Evolutionary conservation across 2,888 invertebrate species (phyloP).

Genomic region (Julus scandinavius): DNA sequence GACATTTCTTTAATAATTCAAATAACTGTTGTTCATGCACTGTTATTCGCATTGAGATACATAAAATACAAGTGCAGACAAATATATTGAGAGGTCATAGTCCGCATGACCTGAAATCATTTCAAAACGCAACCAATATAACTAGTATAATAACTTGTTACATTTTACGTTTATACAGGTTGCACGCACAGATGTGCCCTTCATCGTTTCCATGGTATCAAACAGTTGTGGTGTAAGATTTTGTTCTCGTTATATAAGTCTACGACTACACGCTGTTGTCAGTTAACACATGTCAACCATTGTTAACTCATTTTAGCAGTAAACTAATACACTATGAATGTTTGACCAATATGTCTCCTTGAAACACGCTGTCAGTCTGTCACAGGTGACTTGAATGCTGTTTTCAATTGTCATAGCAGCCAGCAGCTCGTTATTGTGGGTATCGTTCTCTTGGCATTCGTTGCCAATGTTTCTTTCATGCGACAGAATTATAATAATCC

Average conservation of each 20-base stretch:
- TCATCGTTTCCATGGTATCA: background rate
- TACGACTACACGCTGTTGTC: background rate
- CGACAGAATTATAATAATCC: conserved; percentile 9
- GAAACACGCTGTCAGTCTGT: background rate
- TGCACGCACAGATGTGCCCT: too few species aligned
- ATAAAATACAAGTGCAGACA: too few species aligned
- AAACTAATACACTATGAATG: background rate
- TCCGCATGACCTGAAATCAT: too few species aligned
- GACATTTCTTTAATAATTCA: too few species aligned
- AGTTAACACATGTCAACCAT: background rate
- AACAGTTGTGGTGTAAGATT: background rate
- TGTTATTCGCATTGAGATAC: too few species aligned
- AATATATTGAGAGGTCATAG: too few species aligned
- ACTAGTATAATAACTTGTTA: too few species aligned
- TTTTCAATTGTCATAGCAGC: background rate
- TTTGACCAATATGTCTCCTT: background rate
- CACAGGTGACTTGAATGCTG: background rate
- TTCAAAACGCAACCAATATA: too few species aligned
- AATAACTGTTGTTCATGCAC: too few species aligned
- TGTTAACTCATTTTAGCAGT: background rate
- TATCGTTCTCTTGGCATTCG: background rate
- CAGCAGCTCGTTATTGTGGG: background rate
- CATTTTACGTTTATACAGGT: too few species aligned
- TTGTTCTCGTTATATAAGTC: background rate
- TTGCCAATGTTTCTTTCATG: background rate